These are phyloP conservation scores for Halichondria panicea DNA, from an alignment of 37 sponge, comb jelly and placozoan species.

Conservation along the genomic window DNA sequence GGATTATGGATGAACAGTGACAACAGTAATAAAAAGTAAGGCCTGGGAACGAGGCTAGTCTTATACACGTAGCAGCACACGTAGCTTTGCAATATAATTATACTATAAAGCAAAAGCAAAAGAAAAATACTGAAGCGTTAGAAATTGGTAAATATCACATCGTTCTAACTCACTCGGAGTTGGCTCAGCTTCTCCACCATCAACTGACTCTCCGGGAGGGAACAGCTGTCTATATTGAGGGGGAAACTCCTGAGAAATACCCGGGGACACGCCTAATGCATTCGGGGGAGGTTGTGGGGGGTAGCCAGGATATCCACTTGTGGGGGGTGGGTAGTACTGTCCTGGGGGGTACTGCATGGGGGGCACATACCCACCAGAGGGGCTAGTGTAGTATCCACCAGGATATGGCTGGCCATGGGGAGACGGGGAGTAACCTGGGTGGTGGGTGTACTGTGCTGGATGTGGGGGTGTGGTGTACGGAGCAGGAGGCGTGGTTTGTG, in stretches of 20 bases:
- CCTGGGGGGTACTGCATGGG: no score
- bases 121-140: background rate
- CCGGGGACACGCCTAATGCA: background rate
- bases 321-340: background rate
- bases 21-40: no score
- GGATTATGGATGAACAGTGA: no score
- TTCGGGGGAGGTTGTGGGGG: background rate
- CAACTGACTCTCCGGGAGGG: conserved; percentile 1
- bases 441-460: background rate
- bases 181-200: background rate
- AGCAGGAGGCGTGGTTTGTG: background rate
- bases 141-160: no score
- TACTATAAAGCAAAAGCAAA: background rate
- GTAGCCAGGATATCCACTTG: background rate
- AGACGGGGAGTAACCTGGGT: no score
- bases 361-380: no score
- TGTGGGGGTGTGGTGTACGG: background rate
- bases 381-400: no score
- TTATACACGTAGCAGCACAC: no score
- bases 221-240: background rate
- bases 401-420: no score
- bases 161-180: background rate
- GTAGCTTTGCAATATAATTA: no score
- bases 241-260: background rate
- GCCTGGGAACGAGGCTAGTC: no score